Evolutionary conservation across 2,113 vertebrate genomes (phyloP).

Genomic region (Cyanoramphus novaezelandiae): DNA sequence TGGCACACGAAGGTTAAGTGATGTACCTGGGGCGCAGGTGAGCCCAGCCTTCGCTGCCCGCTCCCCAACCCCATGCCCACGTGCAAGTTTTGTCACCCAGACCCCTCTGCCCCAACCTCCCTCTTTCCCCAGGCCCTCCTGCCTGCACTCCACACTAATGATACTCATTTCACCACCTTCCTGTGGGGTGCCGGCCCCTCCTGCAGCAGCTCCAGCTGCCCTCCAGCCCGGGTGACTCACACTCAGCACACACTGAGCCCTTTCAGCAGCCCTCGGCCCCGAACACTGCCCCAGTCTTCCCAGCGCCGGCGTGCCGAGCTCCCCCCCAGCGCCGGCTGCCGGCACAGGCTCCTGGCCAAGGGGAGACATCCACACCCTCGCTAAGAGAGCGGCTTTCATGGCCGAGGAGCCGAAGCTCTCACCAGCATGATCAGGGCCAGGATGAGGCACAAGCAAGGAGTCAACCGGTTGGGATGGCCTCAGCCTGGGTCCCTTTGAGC

Average conservation of each 20-base stretch:
- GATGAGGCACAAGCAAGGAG: background rate
- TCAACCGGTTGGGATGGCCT: background rate
- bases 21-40: rapidly evolving
- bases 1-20: rapidly evolving
- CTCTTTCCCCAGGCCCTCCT: background rate
- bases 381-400: constrained; percentile 57
- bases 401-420: background rate
- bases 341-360: constrained; percentile 50
- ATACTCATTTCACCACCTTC: background rate
- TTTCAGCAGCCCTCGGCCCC: constrained; percentile 67
- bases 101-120: background rate
- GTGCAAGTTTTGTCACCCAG: background rate
- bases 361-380: background rate
- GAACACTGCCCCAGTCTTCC: constrained; percentile 73
- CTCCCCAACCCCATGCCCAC: rapidly evolving
- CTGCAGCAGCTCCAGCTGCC: background rate
- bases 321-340: background rate
- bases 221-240: constrained; percentile 52
- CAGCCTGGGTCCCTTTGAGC: background rate
- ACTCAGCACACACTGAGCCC: constrained; percentile 64
- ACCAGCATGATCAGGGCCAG: background rate
- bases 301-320: background rate
- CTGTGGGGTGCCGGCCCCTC: background rate
- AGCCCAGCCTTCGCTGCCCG: background rate
- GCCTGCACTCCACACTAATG: background rate